Evolutionary conservation across 2,113 vertebrate genomes (phyloP).

Genomic region (Indicator indicator): DNA sequence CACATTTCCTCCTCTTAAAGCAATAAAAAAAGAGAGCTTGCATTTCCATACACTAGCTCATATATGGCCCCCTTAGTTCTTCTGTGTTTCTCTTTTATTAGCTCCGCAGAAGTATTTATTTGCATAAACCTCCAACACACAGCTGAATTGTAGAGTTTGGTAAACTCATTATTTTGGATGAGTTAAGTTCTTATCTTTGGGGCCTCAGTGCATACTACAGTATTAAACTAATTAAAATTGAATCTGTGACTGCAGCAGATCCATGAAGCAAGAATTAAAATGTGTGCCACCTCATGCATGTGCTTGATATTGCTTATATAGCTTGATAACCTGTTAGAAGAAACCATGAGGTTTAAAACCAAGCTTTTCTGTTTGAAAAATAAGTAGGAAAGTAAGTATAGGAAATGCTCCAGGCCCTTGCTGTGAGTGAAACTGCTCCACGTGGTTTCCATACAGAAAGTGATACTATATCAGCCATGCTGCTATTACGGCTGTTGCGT

Average conservation of each 20-base stretch:
- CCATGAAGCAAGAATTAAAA: neutral
- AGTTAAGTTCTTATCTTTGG: neutral
- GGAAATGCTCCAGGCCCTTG: rapidly evolving
- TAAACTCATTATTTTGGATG: neutral
- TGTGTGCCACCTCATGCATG: rapidly evolving
- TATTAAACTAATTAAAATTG: neutral
- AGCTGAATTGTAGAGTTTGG: neutral
- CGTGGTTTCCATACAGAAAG: conserved; percentile 34
- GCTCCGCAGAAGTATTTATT: neutral
- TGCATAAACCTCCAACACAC: neutral
- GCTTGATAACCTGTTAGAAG: neutral
- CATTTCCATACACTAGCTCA: neutral
- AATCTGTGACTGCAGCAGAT: neutral
- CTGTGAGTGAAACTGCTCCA: neutral
- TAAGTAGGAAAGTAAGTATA: neutral
- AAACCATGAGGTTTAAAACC: neutral
- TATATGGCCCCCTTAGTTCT: neutral
- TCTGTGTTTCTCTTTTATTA: neutral
- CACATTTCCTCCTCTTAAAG: neutral
- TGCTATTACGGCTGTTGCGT: neutral
- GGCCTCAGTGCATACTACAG: neutral
- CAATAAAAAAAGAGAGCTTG: neutral
- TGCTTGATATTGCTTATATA: neutral
- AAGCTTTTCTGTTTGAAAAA: neutral
- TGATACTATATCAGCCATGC: neutral